Conservation (phyloP, 2,113 vertebrate genomes). For the Rhabdornis inornatus region DNA sequence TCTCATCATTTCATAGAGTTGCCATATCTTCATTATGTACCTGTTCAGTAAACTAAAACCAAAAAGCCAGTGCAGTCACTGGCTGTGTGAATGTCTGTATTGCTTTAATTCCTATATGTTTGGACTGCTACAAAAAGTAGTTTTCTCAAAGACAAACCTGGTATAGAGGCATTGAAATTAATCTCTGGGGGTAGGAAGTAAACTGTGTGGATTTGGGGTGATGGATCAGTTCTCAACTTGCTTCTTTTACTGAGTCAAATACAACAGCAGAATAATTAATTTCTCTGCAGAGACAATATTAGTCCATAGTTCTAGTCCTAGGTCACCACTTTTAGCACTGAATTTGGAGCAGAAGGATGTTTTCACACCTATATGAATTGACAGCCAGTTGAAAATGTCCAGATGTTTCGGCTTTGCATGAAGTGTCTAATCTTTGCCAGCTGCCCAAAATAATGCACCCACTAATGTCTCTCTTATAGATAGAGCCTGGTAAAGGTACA, state of each 20-base stretch:
- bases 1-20: not conserved
- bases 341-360: not conserved
- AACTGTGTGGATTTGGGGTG: not conserved
- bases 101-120: not conserved
- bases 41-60: not conserved
- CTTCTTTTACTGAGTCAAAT: not conserved
- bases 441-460: not conserved
- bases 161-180: not conserved
- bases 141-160: not conserved
- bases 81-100: not conserved
- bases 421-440: not conserved
- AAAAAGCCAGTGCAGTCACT: not conserved
- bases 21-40: not conserved
- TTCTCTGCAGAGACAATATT: not conserved
- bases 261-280: not conserved
- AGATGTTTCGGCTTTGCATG: slow-evolving; percentile 12
- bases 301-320: not conserved
- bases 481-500: not conserved
- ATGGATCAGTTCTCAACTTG: not conserved
- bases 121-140: not conserved
- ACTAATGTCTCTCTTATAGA: not conserved
- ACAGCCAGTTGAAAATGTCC: not conserved
- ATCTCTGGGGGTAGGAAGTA: not conserved
- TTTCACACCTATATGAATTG: not conserved
- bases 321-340: not conserved